Percentiles rank a stretch among this genome's conserved stretches.
Evolutionary conservation across 1,140 invertebrate species (phyloP).

Genomic region (Drosophila malerkotliana): DNA sequence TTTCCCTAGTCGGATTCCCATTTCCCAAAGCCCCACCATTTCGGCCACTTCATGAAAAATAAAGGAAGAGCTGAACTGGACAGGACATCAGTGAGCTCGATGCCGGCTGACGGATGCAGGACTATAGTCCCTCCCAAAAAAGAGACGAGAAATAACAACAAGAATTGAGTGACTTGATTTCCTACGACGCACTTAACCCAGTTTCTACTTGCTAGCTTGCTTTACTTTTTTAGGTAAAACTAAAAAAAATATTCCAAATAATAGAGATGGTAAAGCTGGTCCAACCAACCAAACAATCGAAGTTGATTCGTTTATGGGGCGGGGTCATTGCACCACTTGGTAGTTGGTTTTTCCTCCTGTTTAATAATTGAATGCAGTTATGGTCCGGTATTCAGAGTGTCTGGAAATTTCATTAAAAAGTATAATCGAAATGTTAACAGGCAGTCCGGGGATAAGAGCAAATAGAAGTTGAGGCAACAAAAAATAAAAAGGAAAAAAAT

Average conservation of each 20-base stretch:
- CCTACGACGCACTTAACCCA: constrained; percentile 66
- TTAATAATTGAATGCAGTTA: constrained; percentile 79
- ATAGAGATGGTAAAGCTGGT: constrained; percentile 7
- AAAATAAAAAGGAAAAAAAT: constrained; percentile 11
- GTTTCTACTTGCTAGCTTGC: constrained; percentile 18
- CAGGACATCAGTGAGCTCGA: constrained; percentile 37
- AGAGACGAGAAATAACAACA: constrained; percentile 33
- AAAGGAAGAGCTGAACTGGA: constrained; percentile 43
- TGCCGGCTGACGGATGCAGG: constrained; percentile 51
- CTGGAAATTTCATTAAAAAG: constrained; percentile 76
- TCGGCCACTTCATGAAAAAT: constrained; percentile 52
- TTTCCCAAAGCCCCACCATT: constrained; percentile 10
- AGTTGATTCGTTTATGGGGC: constrained; percentile 20
- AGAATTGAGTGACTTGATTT: constrained; percentile 35
- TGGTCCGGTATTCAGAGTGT: constrained; percentile 60
- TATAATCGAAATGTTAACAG: constrained; percentile 75
- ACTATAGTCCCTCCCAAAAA: constrained; percentile 26
- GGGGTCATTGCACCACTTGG: constrained; percentile 43
- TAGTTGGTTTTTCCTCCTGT: constrained; percentile 32
- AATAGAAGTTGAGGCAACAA: constrained; percentile 1
- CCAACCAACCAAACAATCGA: constrained; percentile 30
- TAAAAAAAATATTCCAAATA: constrained; percentile 10
- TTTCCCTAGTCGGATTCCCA: constrained; percentile 3
- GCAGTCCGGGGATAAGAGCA: constrained; percentile 7
- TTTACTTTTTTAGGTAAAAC: constrained; percentile 5